A percentile compares a stretch with the other conserved stretches of the same genome.
phyloP scores from a whole-genome alignment of 2,113 vertebrate genomes.

The Lampris incognitus region DNA sequence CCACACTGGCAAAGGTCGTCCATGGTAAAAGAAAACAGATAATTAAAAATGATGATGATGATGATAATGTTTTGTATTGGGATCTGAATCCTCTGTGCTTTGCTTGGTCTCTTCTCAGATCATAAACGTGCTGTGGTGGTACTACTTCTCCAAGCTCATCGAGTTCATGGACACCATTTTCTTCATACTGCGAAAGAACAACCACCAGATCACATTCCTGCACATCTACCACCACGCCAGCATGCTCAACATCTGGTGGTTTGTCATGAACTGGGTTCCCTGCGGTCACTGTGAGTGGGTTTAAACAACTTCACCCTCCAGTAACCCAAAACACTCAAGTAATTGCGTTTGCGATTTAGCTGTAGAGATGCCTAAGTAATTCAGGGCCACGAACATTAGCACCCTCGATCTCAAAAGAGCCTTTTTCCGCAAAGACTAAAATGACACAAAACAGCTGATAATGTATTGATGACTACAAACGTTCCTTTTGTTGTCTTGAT shows the following conservation, averaged over 20 bases:
- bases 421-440: slow-evolving; percentile 2
- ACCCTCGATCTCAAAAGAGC: slow-evolving; percentile 32
- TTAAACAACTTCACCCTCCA: slow-evolving; percentile 27
- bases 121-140: slow-evolving; percentile 95
- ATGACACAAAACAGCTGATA: slow-evolving; percentile 29
- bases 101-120: slow-evolving; percentile 78
- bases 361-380: slow-evolving; percentile 53
- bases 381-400: slow-evolving; percentile 41
- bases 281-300: slow-evolving; percentile 95
- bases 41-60: not conserved
- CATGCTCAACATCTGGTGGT: slow-evolving; percentile 99
- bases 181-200: slow-evolving; percentile 97
- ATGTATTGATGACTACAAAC: slow-evolving; percentile 6
- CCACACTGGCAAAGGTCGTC: not conserved
- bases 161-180: slow-evolving; percentile 99
- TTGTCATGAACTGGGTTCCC: slow-evolving; percentile 98
- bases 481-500: too few relatives aligned
- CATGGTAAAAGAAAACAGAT: too few relatives aligned
- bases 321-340: slow-evolving; percentile 34
- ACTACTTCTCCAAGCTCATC: slow-evolving; percentile 98
- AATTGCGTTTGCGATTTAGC: slow-evolving; percentile 28
- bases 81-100: not conserved
- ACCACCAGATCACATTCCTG: slow-evolving; percentile 95
- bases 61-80: too few relatives aligned
- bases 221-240: slow-evolving; percentile 94